Base-by-base conservation (phyloP, 1,140 invertebrate genomes). In the Brachionus plicatilis region DNA sequence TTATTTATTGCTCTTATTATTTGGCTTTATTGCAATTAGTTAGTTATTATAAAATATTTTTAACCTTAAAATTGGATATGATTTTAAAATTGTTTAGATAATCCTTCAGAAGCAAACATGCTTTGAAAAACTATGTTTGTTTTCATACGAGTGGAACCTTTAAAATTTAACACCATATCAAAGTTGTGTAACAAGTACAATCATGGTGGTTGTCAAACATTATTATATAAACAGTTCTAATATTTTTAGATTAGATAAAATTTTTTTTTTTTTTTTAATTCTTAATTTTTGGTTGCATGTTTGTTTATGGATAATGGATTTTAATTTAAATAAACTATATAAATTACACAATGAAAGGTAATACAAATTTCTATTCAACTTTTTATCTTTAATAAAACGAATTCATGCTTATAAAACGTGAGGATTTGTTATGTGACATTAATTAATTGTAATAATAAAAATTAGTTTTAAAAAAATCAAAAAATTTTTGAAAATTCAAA, bases 1-100 rank as follows among this genome's bases (percentile, higher is more conserved):
- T n/a, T n/a, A n/a, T n/a, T n/a, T n/a, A n/a, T n/a, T n/a, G n/a
- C n/a, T n/a, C n/a, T n/a, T n/a, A n/a, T n/a, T n/a, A n/a, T n/a
- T n/a, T n/a, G n/a, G n/a, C n/a, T n/a, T n/a, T n/a, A n/a, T n/a
- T n/a, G n/a, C n/a, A n/a, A n/a, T n/a, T n/a, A n/a, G n/a, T n/a
- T n/a, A n/a, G n/a, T n/a, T n/a, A n/a, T n/a, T n/a, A 60, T 60
- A 60, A 60, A 60, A 60, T 60, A 24, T 27, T 60, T 60, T 60
- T 60, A 60, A 60, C 53, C 53, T 60, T 60, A 60, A 60, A 60
- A 60, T 60, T 60, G 53, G 53, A 60, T 60, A 60, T 60, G n/a
- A 20, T 60, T 20, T 27, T 60, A 60, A 9, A 20, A 60, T 60
- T 60, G 53, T 60, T 60, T 60, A 60, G 53, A 60, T 60, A 60